Evolutionary conservation across 2,797 vertebrate genomes (phyloP).

Genomic region (Mormyrops attenuatus): DNA sequence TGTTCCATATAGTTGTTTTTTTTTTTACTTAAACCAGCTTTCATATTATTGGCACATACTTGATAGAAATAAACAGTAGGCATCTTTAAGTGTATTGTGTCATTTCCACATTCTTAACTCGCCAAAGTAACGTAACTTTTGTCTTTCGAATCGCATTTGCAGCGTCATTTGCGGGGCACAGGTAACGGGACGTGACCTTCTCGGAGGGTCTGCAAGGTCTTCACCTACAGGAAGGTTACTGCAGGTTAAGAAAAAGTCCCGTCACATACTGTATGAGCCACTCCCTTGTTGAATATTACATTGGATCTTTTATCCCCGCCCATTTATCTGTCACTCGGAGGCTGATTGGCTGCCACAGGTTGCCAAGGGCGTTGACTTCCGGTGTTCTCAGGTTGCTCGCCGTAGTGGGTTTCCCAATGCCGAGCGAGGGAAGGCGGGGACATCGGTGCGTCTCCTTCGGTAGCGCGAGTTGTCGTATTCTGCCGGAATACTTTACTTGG

Average conservation of each 20-base stretch:
- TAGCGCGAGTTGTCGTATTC: slow-evolving; percentile 32
- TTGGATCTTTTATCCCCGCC: not conserved
- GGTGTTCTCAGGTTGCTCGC: slow-evolving; percentile 35
- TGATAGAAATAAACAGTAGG: not conserved
- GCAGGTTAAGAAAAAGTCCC: slow-evolving; percentile 36
- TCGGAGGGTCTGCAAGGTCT: not conserved
- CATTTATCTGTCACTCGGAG: not conserved
- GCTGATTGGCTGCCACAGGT: slow-evolving; percentile 32
- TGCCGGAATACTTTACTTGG: not conserved
- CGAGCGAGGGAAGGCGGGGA: not conserved
- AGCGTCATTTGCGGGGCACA: not conserved
- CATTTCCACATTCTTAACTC: not conserved
- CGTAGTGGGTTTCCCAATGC: slow-evolving; percentile 38
- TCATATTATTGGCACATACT: not conserved
- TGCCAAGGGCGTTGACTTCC: slow-evolving; percentile 45
- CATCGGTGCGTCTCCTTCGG: not conserved
- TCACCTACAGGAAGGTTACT: slow-evolving; percentile 48
- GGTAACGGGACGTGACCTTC: not conserved
- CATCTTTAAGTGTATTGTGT: not conserved
- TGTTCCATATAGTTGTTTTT: not conserved
- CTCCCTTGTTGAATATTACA: slow-evolving; percentile 11
- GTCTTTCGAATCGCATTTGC: not conserved
- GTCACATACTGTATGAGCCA: not conserved
- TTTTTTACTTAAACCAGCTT: not conserved
- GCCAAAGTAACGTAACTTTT: not conserved